A percentile compares a stretch with the other conserved stretches of the same genome.
Conservation (phyloP, 1,140 invertebrate species). For the Palaemon carinicauda region DNA sequence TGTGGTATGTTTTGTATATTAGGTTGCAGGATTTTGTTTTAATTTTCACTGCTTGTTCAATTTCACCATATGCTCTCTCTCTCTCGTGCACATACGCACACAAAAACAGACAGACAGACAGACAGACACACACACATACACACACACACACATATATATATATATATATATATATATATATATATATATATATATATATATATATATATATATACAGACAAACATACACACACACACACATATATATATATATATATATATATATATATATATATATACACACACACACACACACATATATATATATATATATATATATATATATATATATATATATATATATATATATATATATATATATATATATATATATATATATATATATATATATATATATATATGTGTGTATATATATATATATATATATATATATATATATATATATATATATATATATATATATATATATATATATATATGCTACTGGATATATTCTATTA, state of each 20-base stretch:
- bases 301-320: neutral
- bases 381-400: neutral
- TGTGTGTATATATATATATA: neutral
- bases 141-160: too few relatives aligned
- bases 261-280: neutral
- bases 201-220: neutral
- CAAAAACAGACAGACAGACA: too few relatives aligned
- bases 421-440: neutral
- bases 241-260: neutral
- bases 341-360: conserved; percentile 3
- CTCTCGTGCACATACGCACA: too few relatives aligned
- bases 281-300: neutral
- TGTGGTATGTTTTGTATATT: too few relatives aligned
- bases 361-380: neutral
- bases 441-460: neutral
- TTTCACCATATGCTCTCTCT: too few relatives aligned
- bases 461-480: neutral
- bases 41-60: too few relatives aligned
- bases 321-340: neutral
- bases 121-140: too few relatives aligned
- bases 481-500: neutral
- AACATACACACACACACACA: neutral
- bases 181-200: neutral
- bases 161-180: too few relatives aligned
- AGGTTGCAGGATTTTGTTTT: too few relatives aligned